Percentiles rank a stretch among this genome's conserved stretches.
phyloP scores from a whole-genome alignment of 2,797 vertebrate genomes.

The Stomatorhinus walkeri region DNA sequence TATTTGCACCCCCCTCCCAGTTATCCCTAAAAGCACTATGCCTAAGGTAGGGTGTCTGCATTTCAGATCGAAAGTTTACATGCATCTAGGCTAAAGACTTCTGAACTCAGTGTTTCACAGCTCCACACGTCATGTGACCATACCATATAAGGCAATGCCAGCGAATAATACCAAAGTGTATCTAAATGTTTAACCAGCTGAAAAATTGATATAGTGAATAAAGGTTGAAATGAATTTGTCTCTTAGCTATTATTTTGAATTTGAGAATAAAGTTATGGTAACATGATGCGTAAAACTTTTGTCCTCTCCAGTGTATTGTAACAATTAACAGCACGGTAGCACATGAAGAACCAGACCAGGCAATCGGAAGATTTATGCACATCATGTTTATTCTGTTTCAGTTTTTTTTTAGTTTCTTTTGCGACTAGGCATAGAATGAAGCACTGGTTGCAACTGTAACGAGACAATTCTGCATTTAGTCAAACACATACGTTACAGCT shows the following conservation, averaged over 20 bases:
- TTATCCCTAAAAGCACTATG: background rate
- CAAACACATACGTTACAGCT: slow-evolving; percentile 24
- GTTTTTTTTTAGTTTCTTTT: background rate
- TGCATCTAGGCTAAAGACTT: background rate
- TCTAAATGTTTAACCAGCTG: background rate
- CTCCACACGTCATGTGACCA: background rate
- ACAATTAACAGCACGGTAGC: background rate
- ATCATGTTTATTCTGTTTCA: slow-evolving; percentile 20
- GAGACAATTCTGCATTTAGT: slow-evolving; percentile 21
- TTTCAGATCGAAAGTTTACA: background rate
- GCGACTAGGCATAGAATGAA: background rate
- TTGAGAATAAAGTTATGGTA: background rate
- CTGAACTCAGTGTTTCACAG: background rate
- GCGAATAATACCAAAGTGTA: background rate
- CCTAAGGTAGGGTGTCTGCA: background rate
- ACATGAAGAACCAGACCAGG: background rate
- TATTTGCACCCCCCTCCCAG: background rate
- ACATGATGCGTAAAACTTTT: background rate
- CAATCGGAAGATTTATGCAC: slow-evolving; percentile 1
- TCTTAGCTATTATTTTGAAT: background rate
- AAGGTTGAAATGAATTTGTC: background rate
- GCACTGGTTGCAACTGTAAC: slow-evolving; percentile 20
- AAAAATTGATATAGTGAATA: background rate
- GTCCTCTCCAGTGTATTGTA: background rate
- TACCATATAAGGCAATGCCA: background rate